Evolutionary conservation across 2,888 invertebrate species (phyloP), one percentile per base, ranked within the genome.

Genomic region (Caprella mutica): DNA sequence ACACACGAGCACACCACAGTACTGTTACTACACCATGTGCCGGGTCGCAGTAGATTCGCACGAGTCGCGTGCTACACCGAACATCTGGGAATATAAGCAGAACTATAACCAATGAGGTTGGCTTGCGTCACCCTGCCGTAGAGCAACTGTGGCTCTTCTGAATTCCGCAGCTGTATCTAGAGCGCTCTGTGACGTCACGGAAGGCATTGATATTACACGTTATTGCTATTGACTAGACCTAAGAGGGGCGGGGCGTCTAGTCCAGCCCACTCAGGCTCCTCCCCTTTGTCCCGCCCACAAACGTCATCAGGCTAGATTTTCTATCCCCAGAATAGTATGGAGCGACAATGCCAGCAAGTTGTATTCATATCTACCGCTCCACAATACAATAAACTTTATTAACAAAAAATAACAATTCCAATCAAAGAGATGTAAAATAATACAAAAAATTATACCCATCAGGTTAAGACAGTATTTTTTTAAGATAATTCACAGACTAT

Each of bases 1-100:
- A 58, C 57, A 57, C 57, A 52, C 44, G 30, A 57, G 46, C 29
- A 52, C 52, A 52, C 57, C 48, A 57, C 52, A 56, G 59, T 54
- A 59, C 59, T 58, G 63, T 58, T 63, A 63, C 59, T 55, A 63
- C 63, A 57, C 63, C 59, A 63, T 59, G 63, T 59, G 63, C 63
- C 46, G 63, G 59, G 56, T 63, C 59, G 57, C 56, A 59, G 56
- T 62, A n/a, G 53, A 58, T 55, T 63, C 59, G 57, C 59, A 63
- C 59, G 56, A 63, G 59, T 63, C 63, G 58, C 59, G 56, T 56
- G 56, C 50, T 55, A 59, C 57, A 59, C n/a, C n/a, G n/a, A 59
- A 63, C 63, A 63, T 59, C 56, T 56, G 63, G 59, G 46, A 55
- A 48, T 48, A 48, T 59, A 59, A 54, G 59, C 54, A 56, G 46